Evolutionary conservation across 2,113 vertebrate genomes (phyloP), one percentile per base, ranked within the genome.

Genomic region (Sterna hirundo): DNA sequence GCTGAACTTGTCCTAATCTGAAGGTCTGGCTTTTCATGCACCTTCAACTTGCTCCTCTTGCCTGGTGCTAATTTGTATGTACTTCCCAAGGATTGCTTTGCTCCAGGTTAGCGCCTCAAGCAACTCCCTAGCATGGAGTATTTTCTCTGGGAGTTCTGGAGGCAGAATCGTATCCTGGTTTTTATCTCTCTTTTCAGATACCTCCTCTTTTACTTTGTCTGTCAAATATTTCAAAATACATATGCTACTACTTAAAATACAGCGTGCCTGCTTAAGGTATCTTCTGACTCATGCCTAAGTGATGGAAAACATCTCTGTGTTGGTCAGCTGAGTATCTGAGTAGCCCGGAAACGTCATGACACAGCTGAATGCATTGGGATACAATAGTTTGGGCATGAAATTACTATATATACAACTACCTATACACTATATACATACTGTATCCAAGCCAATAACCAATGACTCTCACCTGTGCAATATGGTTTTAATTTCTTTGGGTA

Each of bases 381-480:
- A 34, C 25, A 5, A 1, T 15, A 14, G 15, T 4, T 88, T 12
- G 23, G 46, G 32, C 25, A 9, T 27, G 27, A 88, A 54, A 66
- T 55, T 44, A 16, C 11, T 7, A 2, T 1, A 15, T 15, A 12
- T 9, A 19, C 4, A 32, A 30, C 27, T 27, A 20, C 30, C 15
- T 11, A 14, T 36, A 40, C 19, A 15, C 7, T 27, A 34, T 3
- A 10, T 6, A 36, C 4, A 4, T 57, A 6, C 4, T 64, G 32
- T 47, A 51, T 61, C 29, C 11, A 22, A 52, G 20, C 26, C 15
- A 55, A 5, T 14, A 66, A 54, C 29, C 25, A n/a, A 3, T 8
- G 21, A 17, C 22, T 65, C 21, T 32, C 20, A n/a, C 1, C 34
- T 2, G 0, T 34, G 15, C 21, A 34, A 34, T 29, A 5, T 23